phyloP scores from a whole-genome alignment of 2,888 invertebrate genomes.

The Acleris emargana region DNA sequence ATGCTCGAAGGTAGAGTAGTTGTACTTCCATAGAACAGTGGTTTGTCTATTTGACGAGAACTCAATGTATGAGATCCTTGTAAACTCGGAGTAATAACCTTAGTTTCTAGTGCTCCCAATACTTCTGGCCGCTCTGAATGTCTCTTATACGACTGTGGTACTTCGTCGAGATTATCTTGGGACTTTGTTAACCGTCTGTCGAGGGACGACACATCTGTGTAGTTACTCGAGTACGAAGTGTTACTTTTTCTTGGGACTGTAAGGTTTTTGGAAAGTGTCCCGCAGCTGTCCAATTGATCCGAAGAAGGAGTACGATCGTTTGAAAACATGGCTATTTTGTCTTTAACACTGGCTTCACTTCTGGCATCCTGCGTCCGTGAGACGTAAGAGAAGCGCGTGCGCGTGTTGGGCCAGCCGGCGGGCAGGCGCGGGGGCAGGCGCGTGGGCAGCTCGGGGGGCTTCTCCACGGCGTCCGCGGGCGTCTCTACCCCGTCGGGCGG shows the following conservation, averaged over 20 bases:
- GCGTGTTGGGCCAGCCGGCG: conserved; percentile 57
- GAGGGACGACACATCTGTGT: conserved; percentile 66
- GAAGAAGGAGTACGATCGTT: conserved; percentile 72
- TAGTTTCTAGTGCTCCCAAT: conserved; percentile 78
- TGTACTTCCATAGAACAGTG: conserved; percentile 77
- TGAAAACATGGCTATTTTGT: conserved; percentile 95
- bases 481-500: conserved; percentile 94
- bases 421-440: conserved; percentile 67
- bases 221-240: conserved; percentile 57
- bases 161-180: conserved; percentile 80
- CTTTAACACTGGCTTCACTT: conserved; percentile 91
- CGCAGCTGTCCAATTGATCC: conserved; percentile 72
- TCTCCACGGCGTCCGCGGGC: conserved; percentile 87
- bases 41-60: conserved; percentile 58
- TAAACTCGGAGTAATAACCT: conserved; percentile 52
- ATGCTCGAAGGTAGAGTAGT: conserved; percentile 63
- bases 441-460: conserved; percentile 68
- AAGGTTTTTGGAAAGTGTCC: conserved; percentile 67
- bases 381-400: conserved; percentile 71
- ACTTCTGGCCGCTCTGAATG: conserved; percentile 73
- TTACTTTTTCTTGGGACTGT: conserved; percentile 62
- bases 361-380: conserved; percentile 89
- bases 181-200: conserved; percentile 77
- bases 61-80: conserved; percentile 50
- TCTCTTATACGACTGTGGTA: conserved; percentile 68